A percentile compares a stretch with the other conserved stretches of the same genome.
Conservation (phyloP, 2,797 vertebrate species). For the Leontocebus nigricollis region DNA sequence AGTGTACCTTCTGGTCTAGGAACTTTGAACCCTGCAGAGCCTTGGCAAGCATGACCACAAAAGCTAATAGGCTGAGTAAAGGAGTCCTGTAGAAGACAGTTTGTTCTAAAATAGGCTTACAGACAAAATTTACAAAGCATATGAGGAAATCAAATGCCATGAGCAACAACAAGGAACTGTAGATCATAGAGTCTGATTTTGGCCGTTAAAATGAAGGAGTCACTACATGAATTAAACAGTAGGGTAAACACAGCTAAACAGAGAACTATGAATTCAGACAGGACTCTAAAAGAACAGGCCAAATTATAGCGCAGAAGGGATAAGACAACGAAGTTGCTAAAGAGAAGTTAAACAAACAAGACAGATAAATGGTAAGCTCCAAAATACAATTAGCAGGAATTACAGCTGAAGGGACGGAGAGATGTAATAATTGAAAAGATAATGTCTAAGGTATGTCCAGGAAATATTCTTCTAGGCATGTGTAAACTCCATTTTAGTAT, state of each 20-base stretch:
- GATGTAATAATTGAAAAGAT: background rate
- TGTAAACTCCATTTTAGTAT: background rate
- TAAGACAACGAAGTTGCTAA: background rate
- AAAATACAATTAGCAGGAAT: background rate
- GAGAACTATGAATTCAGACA: background rate
- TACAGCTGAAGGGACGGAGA: background rate
- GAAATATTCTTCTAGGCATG: background rate
- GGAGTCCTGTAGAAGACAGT: background rate
- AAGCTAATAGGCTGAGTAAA: background rate
- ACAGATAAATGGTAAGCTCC: background rate
- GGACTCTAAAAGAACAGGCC: background rate
- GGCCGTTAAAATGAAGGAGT: background rate
- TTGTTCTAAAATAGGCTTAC: slow-evolving; percentile 23
- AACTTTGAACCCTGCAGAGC: background rate
- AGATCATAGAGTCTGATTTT: background rate
- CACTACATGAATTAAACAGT: background rate
- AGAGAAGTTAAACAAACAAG: background rate
- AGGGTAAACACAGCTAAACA: background rate
- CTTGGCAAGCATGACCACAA: background rate
- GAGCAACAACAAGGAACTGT: background rate
- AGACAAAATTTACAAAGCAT: background rate
- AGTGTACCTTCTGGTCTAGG: background rate
- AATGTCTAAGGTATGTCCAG: background rate
- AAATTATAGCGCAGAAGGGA: background rate
- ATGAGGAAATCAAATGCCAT: background rate